Evolutionary conservation across 2,797 vertebrate species (phyloP).

Genomic region (Anguilla pacifica): DNA sequence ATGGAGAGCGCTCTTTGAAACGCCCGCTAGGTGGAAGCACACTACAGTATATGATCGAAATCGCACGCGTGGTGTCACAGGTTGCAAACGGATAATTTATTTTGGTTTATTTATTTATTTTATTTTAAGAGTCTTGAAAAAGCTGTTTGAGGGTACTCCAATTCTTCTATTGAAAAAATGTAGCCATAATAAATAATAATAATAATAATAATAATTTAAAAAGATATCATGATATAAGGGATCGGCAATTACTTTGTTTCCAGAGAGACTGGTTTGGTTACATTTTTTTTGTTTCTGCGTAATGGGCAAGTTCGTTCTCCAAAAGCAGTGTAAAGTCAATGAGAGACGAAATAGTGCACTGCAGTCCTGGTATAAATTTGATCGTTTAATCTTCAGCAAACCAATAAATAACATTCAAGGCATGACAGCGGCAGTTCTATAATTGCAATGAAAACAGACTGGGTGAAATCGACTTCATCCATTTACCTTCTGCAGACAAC

Average conservation of each 20-base stretch:
- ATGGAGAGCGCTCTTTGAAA: neutral
- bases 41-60: neutral
- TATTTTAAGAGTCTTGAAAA: neutral
- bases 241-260: neutral
- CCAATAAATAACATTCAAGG: neutral
- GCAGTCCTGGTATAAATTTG: neutral
- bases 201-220: neutral
- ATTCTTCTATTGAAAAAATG: neutral
- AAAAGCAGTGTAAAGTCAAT: neutral
- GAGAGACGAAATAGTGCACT: neutral
- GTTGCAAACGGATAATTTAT: neutral
- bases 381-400: neutral
- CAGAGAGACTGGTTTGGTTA: neutral
- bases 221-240: neutral
- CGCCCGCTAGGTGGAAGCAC: neutral
- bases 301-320: neutral
- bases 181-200: neutral
- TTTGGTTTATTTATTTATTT: neutral
- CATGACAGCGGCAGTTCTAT: neutral
- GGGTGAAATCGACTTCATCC: neutral
- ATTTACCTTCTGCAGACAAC: slow-evolving; percentile 5
- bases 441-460: slow-evolving; percentile 6
- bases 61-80: neutral
- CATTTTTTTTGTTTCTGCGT: neutral
- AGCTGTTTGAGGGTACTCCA: neutral